Percentiles rank a stretch among this genome's conserved stretches.
Conservation (phyloP, 2,113 vertebrate species). For the Pygoscelis adeliae region DNA sequence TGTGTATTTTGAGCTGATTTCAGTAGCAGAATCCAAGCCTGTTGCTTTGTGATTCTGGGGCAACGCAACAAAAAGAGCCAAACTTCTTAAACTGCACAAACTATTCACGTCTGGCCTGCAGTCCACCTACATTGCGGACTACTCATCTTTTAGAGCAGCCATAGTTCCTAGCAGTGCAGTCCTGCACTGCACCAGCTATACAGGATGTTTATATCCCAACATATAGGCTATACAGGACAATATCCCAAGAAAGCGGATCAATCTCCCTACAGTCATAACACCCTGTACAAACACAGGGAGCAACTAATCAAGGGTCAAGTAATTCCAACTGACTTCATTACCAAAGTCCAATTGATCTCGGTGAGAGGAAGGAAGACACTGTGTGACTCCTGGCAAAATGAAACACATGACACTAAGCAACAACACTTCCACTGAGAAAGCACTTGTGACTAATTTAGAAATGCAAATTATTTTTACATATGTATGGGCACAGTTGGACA, state of each 20-base stretch:
- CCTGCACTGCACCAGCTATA: background rate
- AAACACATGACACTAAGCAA: background rate
- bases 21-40: background rate
- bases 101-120: background rate
- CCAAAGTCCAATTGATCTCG: background rate
- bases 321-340: background rate
- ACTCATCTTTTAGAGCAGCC: background rate
- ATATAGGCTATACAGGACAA: no score
- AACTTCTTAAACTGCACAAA: background rate
- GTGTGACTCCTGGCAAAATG: background rate
- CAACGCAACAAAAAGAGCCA: background rate
- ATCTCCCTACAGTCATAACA: background rate
- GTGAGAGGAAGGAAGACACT: background rate
- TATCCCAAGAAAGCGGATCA: background rate
- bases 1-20: background rate
- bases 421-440: background rate
- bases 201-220: no score
- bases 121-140: accelerated
- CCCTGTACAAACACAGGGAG: background rate
- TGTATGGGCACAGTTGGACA: background rate
- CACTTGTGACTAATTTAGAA: background rate
- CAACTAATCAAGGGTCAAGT: background rate
- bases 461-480: background rate
- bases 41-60: background rate
- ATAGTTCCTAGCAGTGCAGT: background rate